These are phyloP conservation scores for Melangyna quadrimaculata DNA, from an alignment of 2,888 invertebrate species.

Conservation along the genomic window DNA sequence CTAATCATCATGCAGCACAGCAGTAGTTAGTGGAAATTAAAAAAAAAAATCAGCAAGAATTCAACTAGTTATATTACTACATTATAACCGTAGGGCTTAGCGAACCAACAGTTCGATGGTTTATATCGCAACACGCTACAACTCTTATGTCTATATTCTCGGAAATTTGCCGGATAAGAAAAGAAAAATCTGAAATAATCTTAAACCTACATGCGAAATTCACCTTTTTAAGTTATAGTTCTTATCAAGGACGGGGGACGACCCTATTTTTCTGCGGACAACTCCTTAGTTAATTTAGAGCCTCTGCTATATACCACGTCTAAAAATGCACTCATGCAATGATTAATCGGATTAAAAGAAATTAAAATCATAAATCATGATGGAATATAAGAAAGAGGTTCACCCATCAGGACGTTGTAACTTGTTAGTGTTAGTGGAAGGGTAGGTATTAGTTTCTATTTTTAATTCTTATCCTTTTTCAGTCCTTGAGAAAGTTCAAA, in stretches of 20 bases:
- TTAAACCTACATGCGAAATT: no score
- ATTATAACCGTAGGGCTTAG: no score
- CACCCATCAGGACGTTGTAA: not conserved
- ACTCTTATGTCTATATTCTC: no score
- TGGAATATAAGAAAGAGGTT: slow-evolving; percentile 18
- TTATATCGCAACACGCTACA: no score
- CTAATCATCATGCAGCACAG: no score
- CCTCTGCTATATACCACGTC: slow-evolving; percentile 26
- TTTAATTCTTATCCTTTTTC: not conserved
- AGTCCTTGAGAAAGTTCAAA: slow-evolving; percentile 40
- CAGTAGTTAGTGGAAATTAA: no score
- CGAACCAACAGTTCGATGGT: no score
- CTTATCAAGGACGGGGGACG: not conserved
- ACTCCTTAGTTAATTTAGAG: slow-evolving; percentile 66
- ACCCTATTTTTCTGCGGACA: slow-evolving; percentile 10
- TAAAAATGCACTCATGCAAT: slow-evolving; percentile 68
- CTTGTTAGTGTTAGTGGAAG: not conserved
- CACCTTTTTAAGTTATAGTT: not conserved
- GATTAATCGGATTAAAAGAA: slow-evolving; percentile 70
- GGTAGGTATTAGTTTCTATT: not conserved
- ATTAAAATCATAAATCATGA: slow-evolving; percentile 70
- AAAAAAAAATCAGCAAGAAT: no score
- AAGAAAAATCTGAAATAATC: no score
- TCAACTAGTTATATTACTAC: no score
- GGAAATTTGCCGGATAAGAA: no score